Conservation (phyloP, 2,113 vertebrate genomes). For the Siniperca chuatsi region DNA sequence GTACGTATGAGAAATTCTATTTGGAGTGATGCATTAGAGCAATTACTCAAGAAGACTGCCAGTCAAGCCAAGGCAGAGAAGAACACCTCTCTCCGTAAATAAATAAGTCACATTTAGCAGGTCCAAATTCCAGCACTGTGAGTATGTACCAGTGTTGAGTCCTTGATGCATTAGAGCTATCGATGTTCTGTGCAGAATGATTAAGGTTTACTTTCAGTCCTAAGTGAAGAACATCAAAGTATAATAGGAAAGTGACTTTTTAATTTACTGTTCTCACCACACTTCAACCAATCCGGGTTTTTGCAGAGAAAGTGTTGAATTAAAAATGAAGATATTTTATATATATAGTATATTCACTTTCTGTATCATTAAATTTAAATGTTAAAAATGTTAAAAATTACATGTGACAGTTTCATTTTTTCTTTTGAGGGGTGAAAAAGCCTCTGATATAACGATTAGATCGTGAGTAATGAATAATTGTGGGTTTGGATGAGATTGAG, state of each 20-base stretch:
- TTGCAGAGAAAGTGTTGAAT: background rate
- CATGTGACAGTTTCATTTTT: background rate
- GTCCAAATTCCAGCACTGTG: slow-evolving; percentile 27
- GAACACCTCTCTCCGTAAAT: slow-evolving; percentile 25
- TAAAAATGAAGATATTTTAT: background rate
- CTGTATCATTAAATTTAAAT: slow-evolving; percentile 5
- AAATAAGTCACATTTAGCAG: slow-evolving; percentile 42
- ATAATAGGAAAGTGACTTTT: slow-evolving; percentile 33
- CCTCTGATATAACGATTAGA: background rate
- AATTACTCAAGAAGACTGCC: slow-evolving; percentile 43
- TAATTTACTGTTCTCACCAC: slow-evolving; percentile 29
- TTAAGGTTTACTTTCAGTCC: slow-evolving; percentile 33
- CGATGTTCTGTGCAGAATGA: slow-evolving; percentile 53
- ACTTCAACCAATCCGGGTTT: slow-evolving; percentile 1
- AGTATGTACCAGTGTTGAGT: background rate
- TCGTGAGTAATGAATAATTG: background rate
- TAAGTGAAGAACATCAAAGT: slow-evolving; percentile 40
- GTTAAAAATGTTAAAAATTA: slow-evolving; percentile 2
- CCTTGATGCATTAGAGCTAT: slow-evolving; percentile 46
- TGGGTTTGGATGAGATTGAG: background rate
- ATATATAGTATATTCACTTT: background rate
- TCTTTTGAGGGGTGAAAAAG: background rate
- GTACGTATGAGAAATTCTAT: slow-evolving; percentile 29
- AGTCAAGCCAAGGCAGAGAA: slow-evolving; percentile 29
- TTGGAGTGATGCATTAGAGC: slow-evolving; percentile 34